Conservation (phyloP, 2,888 invertebrate genomes). For the Agapostemon virescens region DNA sequence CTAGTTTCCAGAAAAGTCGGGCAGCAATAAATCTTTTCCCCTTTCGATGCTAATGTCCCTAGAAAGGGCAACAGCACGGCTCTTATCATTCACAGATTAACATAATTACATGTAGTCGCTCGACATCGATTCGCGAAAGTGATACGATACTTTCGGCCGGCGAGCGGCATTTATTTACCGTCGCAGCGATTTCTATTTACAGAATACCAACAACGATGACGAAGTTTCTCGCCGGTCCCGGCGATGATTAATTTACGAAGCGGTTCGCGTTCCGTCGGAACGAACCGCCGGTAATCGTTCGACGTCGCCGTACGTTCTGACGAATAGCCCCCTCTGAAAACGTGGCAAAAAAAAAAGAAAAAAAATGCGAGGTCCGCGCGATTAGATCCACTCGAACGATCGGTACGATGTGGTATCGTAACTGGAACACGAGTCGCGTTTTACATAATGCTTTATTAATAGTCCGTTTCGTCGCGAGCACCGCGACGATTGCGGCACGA, state of each 20-base stretch:
- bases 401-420: conserved; percentile 19
- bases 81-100: background rate
- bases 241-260: conserved; percentile 5
- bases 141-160: background rate
- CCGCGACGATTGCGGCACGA: conserved; percentile 39
- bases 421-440: conserved; percentile 45
- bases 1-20: background rate
- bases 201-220: conserved; percentile 4
- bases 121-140: background rate
- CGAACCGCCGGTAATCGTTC: background rate
- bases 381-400: conserved; percentile 31
- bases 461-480: conserved; percentile 29
- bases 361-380: background rate
- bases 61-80: background rate
- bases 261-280: background rate
- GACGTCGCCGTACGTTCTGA: conserved; percentile 2
- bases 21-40: background rate
- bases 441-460: conserved; percentile 49
- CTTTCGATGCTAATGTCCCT: background rate
- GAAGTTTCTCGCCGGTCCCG: background rate
- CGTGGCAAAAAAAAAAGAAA: background rate
- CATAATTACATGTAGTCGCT: background rate
- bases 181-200: background rate
- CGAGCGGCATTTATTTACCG: background rate
- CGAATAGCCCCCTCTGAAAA: conserved; percentile 14